These are phyloP conservation scores for Cladopsammia gracilis DNA, from an alignment of 64 coral and sea anemone genomes.

Conservation along the genomic window DNA sequence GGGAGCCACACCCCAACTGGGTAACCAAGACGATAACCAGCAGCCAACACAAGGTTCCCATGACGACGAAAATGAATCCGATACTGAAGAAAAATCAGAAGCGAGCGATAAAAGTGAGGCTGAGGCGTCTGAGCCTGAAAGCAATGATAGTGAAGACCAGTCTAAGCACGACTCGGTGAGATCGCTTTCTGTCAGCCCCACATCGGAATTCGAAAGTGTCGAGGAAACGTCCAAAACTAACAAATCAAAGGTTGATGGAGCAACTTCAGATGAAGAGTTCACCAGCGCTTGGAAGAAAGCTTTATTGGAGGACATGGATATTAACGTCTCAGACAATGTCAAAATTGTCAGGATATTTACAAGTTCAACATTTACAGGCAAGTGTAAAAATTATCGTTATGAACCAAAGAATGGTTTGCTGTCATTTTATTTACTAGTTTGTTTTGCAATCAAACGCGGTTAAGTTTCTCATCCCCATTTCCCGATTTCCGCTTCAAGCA, in stretches of 20 bases:
- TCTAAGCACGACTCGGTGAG: background rate
- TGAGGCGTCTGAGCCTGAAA: background rate
- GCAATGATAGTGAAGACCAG: background rate
- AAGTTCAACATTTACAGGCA: conserved; percentile 90
- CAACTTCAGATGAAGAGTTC: conserved; percentile 37
- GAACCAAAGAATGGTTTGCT: too few species aligned
- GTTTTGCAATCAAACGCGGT: too few species aligned
- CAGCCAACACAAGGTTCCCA: background rate
- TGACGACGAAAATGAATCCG: background rate
- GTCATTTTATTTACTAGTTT: too few species aligned
- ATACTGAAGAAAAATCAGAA: background rate
- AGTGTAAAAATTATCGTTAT: background rate
- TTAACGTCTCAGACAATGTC: conserved; percentile 69
- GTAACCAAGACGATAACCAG: background rate
- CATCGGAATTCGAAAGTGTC: background rate
- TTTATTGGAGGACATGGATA: conserved; percentile 57
- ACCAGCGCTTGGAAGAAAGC: conserved; percentile 29
- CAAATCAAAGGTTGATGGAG: conserved; percentile 19
- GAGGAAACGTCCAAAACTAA: background rate
- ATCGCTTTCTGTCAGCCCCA: background rate
- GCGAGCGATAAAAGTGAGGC: background rate
- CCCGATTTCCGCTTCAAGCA: too few species aligned
- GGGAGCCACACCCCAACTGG: background rate
- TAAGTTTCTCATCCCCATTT: too few species aligned
- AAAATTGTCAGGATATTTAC: conserved; percentile 91